phyloP scores from a whole-genome alignment of 2,113 vertebrate species.

The Scopus umbretta region DNA sequence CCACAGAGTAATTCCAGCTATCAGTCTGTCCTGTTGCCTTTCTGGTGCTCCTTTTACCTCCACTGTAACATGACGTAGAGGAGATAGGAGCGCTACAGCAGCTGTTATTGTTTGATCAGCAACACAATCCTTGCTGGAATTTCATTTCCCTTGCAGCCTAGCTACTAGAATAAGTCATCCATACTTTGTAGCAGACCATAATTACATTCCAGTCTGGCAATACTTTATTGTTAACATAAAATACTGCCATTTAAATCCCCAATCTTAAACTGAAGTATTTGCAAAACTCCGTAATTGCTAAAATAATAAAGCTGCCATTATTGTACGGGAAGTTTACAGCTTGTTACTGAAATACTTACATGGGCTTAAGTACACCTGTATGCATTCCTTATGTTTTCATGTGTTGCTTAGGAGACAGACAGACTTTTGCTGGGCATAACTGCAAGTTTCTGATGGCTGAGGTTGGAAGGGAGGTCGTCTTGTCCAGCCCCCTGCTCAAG shows the following conservation, averaged over 20 bases:
- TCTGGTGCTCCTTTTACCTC: background rate
- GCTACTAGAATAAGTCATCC: slow-evolving; percentile 35
- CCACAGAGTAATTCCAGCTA: background rate
- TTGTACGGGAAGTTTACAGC: background rate
- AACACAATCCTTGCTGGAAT: slow-evolving; percentile 19
- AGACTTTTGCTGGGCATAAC: background rate
- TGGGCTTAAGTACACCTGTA: background rate
- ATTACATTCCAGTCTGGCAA: slow-evolving; percentile 47
- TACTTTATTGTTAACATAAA: slow-evolving; percentile 51
- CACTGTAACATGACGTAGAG: background rate
- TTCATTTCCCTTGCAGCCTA: slow-evolving; percentile 38
- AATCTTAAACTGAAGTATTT: background rate
- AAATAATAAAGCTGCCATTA: slow-evolving; percentile 45
- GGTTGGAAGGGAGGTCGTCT: background rate
- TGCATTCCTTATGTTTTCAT: background rate
- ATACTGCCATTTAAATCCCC: slow-evolving; percentile 23
- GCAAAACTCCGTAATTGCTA: slow-evolving; percentile 26
- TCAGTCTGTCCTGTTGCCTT: background rate
- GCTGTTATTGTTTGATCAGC: slow-evolving; percentile 44
- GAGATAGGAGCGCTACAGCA: background rate
- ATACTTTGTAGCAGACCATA: slow-evolving; percentile 31
- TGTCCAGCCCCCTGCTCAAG: no score
- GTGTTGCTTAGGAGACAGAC: background rate
- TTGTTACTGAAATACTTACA: background rate
- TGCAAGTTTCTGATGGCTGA: background rate